A percentile compares a stretch with the other conserved stretches of the same genome.
These are phyloP conservation scores for Pantelozetes paolii DNA, from an alignment of 2,888 invertebrate genomes.

Conservation along the genomic window DNA sequence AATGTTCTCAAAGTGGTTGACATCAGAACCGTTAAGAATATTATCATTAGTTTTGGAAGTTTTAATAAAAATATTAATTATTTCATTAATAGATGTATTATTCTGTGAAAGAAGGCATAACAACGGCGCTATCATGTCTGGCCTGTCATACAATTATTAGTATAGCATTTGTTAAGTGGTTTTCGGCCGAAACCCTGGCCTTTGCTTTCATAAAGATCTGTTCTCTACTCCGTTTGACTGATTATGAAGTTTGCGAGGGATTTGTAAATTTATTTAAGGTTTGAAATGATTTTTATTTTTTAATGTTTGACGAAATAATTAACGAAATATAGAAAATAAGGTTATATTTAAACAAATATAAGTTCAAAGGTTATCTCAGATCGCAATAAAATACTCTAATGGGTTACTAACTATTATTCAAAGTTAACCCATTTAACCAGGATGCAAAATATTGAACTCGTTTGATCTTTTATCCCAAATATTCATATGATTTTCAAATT, in stretches of 20 bases:
- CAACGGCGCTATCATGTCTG: not conserved
- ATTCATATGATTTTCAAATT: no score
- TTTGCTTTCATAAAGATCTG: not conserved
- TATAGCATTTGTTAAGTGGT: not conserved
- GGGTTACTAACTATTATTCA: no score
- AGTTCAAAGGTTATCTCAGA: no score
- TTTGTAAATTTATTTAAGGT: not conserved
- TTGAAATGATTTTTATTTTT: no score
- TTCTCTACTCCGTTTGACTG: no score
- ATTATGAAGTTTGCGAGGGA: not conserved
- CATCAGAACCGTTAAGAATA: not conserved
- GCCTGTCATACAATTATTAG: not conserved
- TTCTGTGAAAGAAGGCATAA: conserved; percentile 1
- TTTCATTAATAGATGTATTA: not conserved
- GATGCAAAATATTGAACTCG: no score
- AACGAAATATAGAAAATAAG: no score
- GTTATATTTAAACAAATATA: no score
- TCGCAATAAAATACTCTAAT: no score
- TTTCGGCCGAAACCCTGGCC: not conserved
- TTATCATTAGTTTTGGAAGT: not conserved
- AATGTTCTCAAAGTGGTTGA: not conserved
- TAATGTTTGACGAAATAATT: no score
- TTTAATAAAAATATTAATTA: not conserved
- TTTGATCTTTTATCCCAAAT: no score
- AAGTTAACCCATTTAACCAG: no score